Percentiles rank a stretch among this genome's conserved stretches.
These are phyloP conservation scores for Thalassophryne amazonica DNA, from an alignment of 2,797 vertebrate species.

Conservation along the genomic window DNA sequence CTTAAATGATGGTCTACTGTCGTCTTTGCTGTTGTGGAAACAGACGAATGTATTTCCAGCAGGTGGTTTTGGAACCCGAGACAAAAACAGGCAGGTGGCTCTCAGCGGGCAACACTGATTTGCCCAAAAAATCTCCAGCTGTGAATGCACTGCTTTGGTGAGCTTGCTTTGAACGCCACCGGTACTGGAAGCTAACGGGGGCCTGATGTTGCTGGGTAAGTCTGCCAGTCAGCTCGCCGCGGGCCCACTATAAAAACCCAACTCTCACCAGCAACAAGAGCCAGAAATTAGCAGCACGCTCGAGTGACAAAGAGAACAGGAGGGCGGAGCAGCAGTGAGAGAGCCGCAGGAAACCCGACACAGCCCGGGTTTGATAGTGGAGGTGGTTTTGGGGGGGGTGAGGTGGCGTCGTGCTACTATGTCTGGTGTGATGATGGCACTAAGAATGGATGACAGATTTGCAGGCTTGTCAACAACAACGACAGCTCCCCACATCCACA, in stretches of 20 bases:
- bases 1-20: neutral
- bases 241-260: conserved; percentile 66
- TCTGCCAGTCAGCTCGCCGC: conserved; percentile 24
- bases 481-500: conserved; percentile 52
- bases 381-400: conserved; percentile 8
- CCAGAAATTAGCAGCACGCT: conserved; percentile 72
- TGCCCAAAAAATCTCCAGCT: conserved; percentile 24
- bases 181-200: conserved; percentile 56
- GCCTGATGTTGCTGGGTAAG: conserved; percentile 63
- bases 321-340: conserved; percentile 9
- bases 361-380: conserved; percentile 40
- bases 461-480: conserved; percentile 68
- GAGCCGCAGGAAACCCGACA: conserved; percentile 66
- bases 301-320: conserved; percentile 60
- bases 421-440: conserved; percentile 71
- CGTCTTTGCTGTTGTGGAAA: neutral
- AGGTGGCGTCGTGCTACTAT: conserved; percentile 62
- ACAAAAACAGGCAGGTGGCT: conserved; percentile 16
- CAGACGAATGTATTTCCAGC: neutral
- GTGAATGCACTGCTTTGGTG: conserved; percentile 11
- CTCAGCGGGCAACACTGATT: conserved; percentile 28
- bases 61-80: conserved; percentile 5
- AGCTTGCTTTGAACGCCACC: conserved; percentile 42
- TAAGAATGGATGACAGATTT: conserved; percentile 63
- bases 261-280: conserved; percentile 82